Evolutionary conservation across 2,113 vertebrate genomes (phyloP), one percentile per base, ranked within the genome.

Genomic region (Illadopsis cleaveri): DNA sequence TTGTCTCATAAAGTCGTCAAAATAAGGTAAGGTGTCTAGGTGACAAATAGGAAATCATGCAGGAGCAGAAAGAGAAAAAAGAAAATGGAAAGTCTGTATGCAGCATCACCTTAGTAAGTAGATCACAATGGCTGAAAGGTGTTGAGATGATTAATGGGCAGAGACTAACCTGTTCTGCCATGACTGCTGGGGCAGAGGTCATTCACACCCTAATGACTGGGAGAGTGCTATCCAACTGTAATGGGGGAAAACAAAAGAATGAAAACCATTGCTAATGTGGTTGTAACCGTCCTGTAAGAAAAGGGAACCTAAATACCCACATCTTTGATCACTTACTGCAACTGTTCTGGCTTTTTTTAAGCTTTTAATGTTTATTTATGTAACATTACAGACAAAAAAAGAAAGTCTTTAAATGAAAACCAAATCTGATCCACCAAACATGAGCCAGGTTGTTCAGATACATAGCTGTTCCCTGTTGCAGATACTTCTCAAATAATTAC

Each of bases 371-470:
- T 95, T 96, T 94, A 68, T 93, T 97, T 96, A 90, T 96, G 72
- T 95, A 89, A 94, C 95, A 90, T 61, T 70, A 73, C 6, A 9
- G 42, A 77, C 51, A 87, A 40, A 71, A 86, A 69, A 33, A 80
- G 69, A 91, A 86, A 58, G 68, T 91, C 12, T 96, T 96, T 96
- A 96, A 93, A 97, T 97, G 94, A 95, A 97, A 98, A 94, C 68
- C 88, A 96, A 97, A 96, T 66, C 69, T 85, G 42, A 90, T 96
- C 86, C 83, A 70, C 40, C 31, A 96, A 88, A 93, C 11, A 3
- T 61, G 38, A 96, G 37, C 87, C 90, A 95, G 90, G n/a, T 93
- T 95, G 47, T 89, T 97, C 69, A 93, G 83, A 92, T 95, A 64
- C 54, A 35, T 79, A 61, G 78, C 82, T 95, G 61, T 51, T 97